These are phyloP conservation scores for Automeris io DNA, from an alignment of 2,888 invertebrate genomes.

Conservation along the genomic window DNA sequence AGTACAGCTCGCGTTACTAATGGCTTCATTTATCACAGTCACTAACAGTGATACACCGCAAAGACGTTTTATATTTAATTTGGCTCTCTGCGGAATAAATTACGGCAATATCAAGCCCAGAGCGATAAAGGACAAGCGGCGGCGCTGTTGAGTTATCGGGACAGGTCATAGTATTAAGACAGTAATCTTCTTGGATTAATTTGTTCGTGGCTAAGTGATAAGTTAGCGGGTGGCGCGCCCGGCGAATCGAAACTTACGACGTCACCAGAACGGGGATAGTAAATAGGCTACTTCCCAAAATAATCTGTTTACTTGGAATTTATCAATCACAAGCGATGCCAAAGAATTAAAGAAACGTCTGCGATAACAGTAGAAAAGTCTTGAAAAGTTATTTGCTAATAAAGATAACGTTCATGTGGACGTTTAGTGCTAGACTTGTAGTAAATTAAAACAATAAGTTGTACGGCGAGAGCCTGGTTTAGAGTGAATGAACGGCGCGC, in stretches of 20 bases:
- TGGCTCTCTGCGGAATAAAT: slow-evolving; percentile 72
- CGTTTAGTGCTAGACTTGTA: slow-evolving; percentile 38
- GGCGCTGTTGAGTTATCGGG: slow-evolving; percentile 59
- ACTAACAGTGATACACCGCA: slow-evolving; percentile 76
- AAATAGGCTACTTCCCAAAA: slow-evolving; percentile 31
- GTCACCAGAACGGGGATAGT: slow-evolving; percentile 30
- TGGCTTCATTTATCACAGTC: slow-evolving; percentile 77
- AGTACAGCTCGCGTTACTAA: slow-evolving; percentile 76
- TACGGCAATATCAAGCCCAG: slow-evolving; percentile 65
- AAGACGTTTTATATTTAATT: slow-evolving; percentile 77
- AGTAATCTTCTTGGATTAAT: slow-evolving; percentile 66
- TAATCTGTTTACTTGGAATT: slow-evolving; percentile 31
- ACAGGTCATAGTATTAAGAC: slow-evolving; percentile 58
- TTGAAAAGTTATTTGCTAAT: slow-evolving; percentile 37
- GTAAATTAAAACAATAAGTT: slow-evolving; percentile 56
- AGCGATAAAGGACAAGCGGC: slow-evolving; percentile 60
- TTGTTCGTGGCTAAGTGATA: slow-evolving; percentile 66
- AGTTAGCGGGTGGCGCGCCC: slow-evolving; percentile 42
- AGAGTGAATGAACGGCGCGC: slow-evolving; percentile 19
- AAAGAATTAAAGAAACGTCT: slow-evolving; percentile 19
- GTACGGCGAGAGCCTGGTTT: slow-evolving; percentile 28
- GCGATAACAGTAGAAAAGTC: slow-evolving; percentile 27
- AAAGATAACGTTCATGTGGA: slow-evolving; percentile 42
- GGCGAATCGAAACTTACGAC: slow-evolving; percentile 46
- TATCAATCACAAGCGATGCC: slow-evolving; percentile 27